Base-by-base conservation (phyloP, 1,140 invertebrate genomes). In the Drosophila melanica region DNA sequence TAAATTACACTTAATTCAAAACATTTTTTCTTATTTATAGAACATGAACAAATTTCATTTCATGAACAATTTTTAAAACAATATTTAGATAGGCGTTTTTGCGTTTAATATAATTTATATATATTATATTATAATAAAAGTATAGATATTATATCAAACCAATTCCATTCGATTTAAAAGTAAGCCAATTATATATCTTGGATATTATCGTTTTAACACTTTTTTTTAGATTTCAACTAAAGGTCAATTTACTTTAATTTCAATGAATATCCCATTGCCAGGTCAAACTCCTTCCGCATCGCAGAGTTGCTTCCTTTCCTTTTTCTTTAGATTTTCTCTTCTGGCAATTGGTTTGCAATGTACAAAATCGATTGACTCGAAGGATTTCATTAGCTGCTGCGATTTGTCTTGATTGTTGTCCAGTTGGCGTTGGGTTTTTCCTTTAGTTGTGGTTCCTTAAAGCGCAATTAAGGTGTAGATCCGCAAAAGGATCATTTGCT, bases 391-490 rank as follows among this genome's bases (percentile, higher is more conserved):
- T 86, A 60, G 75, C 80, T 80, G 62, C 50, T 45, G 45, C 65
- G 33, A 16, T 33, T 69, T 62, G 51, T 57, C 44, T 9, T 37
- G 44, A 41, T 59, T 68, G n/a, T 64, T 71, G 55, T 77, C 39
- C 79, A 62, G 58, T 67, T 62, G 59, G 42, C 48, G 37, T 75
- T 69, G 37, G 33, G 33, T 27, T 41, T 30, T 41, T 42, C 1
- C 27, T 51, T 33, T 18, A 12, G 8, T 16, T 53, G 39, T 16
- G 51, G 50, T 39, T 47, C 23, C 55, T 53, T 58, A 27, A 45
- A 39, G 48, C 42, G 76, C 84, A 89, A 89, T 87, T 87, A 87
- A 84, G 58, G 82, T 87, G 82, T 87, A 87, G 73, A 89, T 87
- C 84, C 82, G 84, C 68, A 79, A 67, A 77, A 79, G 67, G 69